Percentiles rank a stretch among this genome's conserved stretches.
phyloP scores from a whole-genome alignment of 2,113 vertebrate genomes.

The human (Homo sapiens) region GRCh38 chr20:8917001-8917500 shows the following conservation, averaged over 20 bases:
- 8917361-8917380: neutral
- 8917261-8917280: neutral
- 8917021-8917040: neutral
- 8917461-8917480: too few relatives aligned
- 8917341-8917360: neutral
- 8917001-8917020: neutral
- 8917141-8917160: neutral
- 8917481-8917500: too few relatives aligned
- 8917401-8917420: too few relatives aligned
- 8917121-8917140: neutral
- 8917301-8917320: conserved; percentile 20
- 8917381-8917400: neutral
- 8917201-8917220: neutral
- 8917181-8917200: neutral
- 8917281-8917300: neutral
- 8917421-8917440: too few relatives aligned
- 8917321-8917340: conserved; percentile 3
- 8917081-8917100: neutral
- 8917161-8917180: neutral
- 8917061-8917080: neutral
- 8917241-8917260: neutral
- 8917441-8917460: too few relatives aligned
- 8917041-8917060: neutral
- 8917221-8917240: neutral
- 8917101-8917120: neutral